Conservation (phyloP, 2,888 invertebrate genomes). For the Idaea dimidiata region DNA sequence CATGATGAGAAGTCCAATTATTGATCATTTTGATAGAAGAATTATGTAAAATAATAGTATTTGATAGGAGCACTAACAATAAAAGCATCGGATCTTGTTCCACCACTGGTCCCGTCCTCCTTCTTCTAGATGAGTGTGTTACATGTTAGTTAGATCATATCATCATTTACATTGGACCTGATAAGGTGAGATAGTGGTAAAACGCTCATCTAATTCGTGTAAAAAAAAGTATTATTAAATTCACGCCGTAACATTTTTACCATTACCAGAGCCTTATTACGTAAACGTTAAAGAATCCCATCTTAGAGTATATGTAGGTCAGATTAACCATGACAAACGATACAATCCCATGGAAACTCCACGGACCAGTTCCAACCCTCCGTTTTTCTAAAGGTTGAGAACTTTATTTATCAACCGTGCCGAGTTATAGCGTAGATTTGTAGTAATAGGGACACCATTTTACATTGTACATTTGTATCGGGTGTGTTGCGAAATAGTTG, state of each 20-base stretch:
- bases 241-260: not conserved
- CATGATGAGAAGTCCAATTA: no score
- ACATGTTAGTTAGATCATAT: no score
- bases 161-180: no score
- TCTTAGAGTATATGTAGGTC: not conserved
- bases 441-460: conserved; percentile 22
- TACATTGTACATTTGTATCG: conserved; percentile 26
- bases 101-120: no score
- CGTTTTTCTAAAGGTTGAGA: conserved; percentile 1
- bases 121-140: no score
- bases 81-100: no score
- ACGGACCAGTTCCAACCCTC: not conserved
- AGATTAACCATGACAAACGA: not conserved
- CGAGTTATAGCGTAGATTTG: conserved; percentile 19
- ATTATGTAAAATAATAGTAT: no score
- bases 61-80: no score
- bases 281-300: not conserved
- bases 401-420: conserved; percentile 23
- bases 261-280: not conserved
- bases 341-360: not conserved
- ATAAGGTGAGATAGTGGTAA: no score
- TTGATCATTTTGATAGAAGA: no score
- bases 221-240: not conserved
- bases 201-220: no score
- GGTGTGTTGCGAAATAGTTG: conserved; percentile 18